Conservation (phyloP, 2,113 vertebrate genomes). For the Heterocephalus glaber region DNA sequence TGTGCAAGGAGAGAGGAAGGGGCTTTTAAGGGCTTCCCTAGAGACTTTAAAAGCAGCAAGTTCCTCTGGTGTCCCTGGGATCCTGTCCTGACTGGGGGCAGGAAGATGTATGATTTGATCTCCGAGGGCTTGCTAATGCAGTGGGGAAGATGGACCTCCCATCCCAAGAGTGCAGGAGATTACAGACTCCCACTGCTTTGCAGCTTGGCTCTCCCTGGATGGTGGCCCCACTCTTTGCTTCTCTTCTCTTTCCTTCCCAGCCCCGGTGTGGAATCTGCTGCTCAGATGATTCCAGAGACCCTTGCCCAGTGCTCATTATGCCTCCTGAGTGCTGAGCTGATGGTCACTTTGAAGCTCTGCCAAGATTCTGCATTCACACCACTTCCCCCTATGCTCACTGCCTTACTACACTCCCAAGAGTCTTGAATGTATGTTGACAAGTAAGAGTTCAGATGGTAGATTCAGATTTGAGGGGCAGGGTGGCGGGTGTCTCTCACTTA, state of each 20-base stretch:
- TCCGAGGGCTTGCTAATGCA: background rate
- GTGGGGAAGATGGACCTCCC: background rate
- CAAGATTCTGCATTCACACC: accelerated
- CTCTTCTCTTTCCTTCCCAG: background rate
- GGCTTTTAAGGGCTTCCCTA: background rate
- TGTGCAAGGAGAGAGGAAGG: background rate
- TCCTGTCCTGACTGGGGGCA: background rate
- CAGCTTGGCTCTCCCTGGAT: accelerated
- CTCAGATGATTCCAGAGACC: background rate
- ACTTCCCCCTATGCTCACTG: accelerated
- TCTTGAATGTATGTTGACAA: background rate
- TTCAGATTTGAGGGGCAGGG: background rate
- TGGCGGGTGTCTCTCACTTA: background rate
- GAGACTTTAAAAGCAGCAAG: background rate
- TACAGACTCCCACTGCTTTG: accelerated
- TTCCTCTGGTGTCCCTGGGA: background rate
- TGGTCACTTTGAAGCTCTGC: background rate
- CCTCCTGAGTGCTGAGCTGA: background rate
- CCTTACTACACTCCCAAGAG: background rate
- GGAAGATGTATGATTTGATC: no score
- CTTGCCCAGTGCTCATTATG: background rate
- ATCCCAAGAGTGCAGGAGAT: accelerated
- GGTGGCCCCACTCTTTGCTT: background rate
- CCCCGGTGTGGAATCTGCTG: background rate
- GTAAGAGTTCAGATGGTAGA: background rate